Conservation (phyloP, 1,140 invertebrate genomes). For the Calephelis nemesis region DNA sequence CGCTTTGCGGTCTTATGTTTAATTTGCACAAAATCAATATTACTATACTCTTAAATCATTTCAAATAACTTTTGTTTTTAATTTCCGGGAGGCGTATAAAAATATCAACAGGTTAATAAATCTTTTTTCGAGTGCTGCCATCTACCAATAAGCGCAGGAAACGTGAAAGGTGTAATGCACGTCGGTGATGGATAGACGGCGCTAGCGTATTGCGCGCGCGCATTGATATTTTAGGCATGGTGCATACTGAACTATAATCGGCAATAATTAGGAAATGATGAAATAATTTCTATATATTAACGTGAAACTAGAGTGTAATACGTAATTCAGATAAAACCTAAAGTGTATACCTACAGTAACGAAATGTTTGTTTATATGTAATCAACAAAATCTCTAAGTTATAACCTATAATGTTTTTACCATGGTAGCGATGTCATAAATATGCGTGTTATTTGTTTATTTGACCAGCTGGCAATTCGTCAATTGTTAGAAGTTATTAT, state of each 20-base stretch:
- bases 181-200: conserved; percentile 65
- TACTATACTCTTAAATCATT: background rate
- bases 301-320: conserved; percentile 19
- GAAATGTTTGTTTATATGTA: too few species aligned
- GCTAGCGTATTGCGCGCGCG: conserved; percentile 41
- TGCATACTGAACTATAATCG: background rate
- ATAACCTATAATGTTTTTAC: too few species aligned
- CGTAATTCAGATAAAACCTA: too few species aligned
- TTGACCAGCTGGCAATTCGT: too few species aligned
- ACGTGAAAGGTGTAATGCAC: conserved; percentile 60
- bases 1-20: too few species aligned
- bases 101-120: conserved; percentile 52
- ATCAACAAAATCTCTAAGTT: too few species aligned
- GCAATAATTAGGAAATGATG: background rate
- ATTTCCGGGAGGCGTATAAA: conserved; percentile 44
- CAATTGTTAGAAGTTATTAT: too few species aligned
- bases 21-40: too few species aligned
- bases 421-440: too few species aligned
- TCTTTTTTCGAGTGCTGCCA: conserved; percentile 61
- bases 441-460: too few species aligned
- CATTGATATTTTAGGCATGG: conserved; percentile 26
- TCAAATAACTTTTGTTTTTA: conserved; percentile 4
- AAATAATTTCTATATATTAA: background rate
- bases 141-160: conserved; percentile 52
- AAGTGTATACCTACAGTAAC: too few species aligned